A percentile compares a stretch with the other conserved stretches of the same genome.
Evolutionary conservation across 2,888 invertebrate genomes (phyloP).

Genomic region (Meghimatium bilineatum): DNA sequence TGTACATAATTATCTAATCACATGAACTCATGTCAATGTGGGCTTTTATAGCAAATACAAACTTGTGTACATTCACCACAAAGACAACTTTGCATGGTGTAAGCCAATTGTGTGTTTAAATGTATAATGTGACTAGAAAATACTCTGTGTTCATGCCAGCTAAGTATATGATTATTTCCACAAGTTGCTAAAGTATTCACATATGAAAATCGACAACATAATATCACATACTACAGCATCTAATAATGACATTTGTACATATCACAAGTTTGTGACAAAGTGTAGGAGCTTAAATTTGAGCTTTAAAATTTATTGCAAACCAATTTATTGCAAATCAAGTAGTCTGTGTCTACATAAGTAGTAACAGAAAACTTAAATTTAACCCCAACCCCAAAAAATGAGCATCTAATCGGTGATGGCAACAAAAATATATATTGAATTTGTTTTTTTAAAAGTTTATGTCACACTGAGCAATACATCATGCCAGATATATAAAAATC

Average conservation of each 20-base stretch:
- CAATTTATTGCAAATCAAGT: background rate
- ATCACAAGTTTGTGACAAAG: constrained; percentile 6
- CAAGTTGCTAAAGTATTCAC: background rate
- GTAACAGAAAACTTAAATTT: background rate
- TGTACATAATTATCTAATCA: constrained; percentile 2
- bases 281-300: background rate
- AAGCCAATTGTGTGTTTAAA: background rate
- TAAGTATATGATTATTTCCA: background rate
- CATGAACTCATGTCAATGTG: too few species aligned
- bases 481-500: background rate
- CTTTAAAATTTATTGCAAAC: background rate
- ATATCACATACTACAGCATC: constrained; percentile 2
- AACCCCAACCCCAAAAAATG: background rate
- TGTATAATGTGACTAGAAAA: constrained; percentile 28
- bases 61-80: too few species aligned
- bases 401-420: background rate
- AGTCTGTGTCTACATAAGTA: background rate
- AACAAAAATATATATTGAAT: background rate
- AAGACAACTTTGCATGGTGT: too few species aligned
- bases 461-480: background rate
- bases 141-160: background rate
- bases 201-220: background rate
- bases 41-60: too few species aligned
- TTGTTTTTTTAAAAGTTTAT: background rate
- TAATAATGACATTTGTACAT: constrained; percentile 9